phyloP scores from a whole-genome alignment of 2,797 vertebrate genomes.

The Myotis findleyi region DNA sequence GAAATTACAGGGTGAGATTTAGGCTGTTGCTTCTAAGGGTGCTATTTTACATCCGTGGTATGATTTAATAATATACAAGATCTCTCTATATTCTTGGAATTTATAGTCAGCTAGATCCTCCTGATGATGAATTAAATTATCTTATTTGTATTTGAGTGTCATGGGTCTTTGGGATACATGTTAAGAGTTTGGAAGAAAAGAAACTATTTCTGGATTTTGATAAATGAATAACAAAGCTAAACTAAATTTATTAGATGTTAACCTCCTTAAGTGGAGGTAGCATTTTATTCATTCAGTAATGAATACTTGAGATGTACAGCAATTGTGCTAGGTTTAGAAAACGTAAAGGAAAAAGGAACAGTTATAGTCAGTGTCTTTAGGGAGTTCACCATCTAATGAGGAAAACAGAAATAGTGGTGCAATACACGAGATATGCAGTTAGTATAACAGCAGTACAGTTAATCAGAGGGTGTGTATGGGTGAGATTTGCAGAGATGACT shows the following conservation, averaged over 20 bases:
- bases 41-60: background rate
- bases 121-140: conserved; percentile 4
- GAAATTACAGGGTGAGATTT: background rate
- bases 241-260: background rate
- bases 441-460: background rate
- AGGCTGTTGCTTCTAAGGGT: background rate
- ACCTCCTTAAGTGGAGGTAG: background rate
- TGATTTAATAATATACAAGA: background rate
- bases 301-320: background rate
- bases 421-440: background rate
- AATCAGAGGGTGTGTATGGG: background rate
- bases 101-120: background rate
- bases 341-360: background rate
- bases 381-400: background rate
- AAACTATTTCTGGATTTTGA: background rate
- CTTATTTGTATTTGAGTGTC: background rate
- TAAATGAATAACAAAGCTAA: conserved; percentile 22
- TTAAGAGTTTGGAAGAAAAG: conserved; percentile 14
- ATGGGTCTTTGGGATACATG: background rate
- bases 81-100: background rate
- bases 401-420: background rate
- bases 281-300: background rate
- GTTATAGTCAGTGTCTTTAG: background rate
- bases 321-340: background rate
- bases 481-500: background rate